These are phyloP conservation scores for Patiria miniata DNA, from an alignment of 35 echinoderm and acorn worm species.

Conservation along the genomic window DNA sequence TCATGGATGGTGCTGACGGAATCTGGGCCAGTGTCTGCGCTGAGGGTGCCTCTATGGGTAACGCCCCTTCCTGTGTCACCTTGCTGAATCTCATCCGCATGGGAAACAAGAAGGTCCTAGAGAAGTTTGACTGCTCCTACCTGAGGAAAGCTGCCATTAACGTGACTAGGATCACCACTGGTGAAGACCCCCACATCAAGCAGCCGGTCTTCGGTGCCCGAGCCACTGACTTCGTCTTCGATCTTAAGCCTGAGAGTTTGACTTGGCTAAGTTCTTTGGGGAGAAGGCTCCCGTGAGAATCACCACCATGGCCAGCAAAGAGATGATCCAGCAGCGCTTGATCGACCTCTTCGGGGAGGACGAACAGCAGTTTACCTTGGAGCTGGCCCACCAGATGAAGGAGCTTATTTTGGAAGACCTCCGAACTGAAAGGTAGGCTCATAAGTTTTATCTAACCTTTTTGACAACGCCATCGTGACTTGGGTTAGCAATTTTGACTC, in stretches of 20 bases:
- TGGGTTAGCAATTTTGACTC: too few species aligned
- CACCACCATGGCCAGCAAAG: slow-evolving; percentile 30
- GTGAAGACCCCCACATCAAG: slow-evolving; percentile 45
- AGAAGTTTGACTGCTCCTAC: slow-evolving; percentile 53
- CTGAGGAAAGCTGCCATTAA: slow-evolving; percentile 52
- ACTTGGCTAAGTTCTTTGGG: slow-evolving; percentile 41
- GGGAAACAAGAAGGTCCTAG: slow-evolving; percentile 6
- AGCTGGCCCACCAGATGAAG: slow-evolving; percentile 37
- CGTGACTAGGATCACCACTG: slow-evolving; percentile 45
- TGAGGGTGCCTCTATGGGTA: too few species aligned
- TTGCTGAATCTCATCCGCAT: slow-evolving; percentile 47
- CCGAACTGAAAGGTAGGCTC: slow-evolving; percentile 19
- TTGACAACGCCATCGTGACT: too few species aligned
- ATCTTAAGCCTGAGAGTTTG: slow-evolving; percentile 35
- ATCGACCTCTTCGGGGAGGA: slow-evolving; percentile 36
- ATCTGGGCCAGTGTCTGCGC: too few species aligned
- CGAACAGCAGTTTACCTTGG: slow-evolving; percentile 37
- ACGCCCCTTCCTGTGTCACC: too few species aligned
- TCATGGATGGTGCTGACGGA: slow-evolving; percentile 44
- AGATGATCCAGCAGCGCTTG: too few species aligned
- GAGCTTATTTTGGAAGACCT: slow-evolving; percentile 34
- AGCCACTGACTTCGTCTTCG: slow-evolving; percentile 54
- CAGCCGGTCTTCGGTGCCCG: slow-evolving; percentile 54
- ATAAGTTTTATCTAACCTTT: too few species aligned
- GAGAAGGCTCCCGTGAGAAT: slow-evolving; percentile 39